phyloP scores from a whole-genome alignment of 2,888 invertebrate species.

The Lasioglossum figueresi region DNA sequence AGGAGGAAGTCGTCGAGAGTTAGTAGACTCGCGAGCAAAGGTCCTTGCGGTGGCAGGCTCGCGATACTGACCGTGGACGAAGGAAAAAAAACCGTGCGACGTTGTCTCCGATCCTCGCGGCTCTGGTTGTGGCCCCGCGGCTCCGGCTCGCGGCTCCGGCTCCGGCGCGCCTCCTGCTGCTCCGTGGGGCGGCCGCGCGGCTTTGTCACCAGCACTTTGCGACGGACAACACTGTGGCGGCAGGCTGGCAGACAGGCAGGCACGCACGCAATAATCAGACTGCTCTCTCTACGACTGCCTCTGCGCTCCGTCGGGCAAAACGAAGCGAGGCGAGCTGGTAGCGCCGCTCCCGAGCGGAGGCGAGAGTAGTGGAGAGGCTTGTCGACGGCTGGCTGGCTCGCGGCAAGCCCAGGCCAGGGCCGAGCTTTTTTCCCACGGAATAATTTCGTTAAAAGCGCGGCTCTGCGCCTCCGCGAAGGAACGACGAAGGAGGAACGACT shows the following conservation, averaged over 20 bases:
- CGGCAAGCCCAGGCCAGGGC: constrained; percentile 49
- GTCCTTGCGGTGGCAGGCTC: neutral
- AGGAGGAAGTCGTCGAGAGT: neutral
- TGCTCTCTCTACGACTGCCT: neutral
- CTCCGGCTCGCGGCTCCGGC: neutral
- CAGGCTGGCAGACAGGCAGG: neutral
- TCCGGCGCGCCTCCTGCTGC: neutral
- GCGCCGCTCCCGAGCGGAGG: constrained; percentile 30
- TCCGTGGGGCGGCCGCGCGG: neutral
- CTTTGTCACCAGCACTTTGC: constrained; percentile 9
- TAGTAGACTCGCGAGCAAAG: neutral
- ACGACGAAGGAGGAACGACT: constrained; percentile 81
- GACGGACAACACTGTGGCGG: constrained; percentile 2
- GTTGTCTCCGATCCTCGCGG: neutral
- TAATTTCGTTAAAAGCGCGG: constrained; percentile 78
- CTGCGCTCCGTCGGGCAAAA: constrained; percentile 41
- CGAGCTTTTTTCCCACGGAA: constrained; percentile 54
- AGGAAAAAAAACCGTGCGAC: neutral
- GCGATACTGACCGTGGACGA: constrained; percentile 10
- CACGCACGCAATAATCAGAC: constrained; percentile 7
- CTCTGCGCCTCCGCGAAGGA: constrained; percentile 76
- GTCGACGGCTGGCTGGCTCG: constrained; percentile 47
- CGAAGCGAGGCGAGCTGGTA: constrained; percentile 11
- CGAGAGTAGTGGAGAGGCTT: constrained; percentile 32
- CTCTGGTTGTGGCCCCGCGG: neutral